Evolutionary conservation across 1,140 invertebrate genomes (phyloP).

Genomic region (Drosophila equinoxialis): DNA sequence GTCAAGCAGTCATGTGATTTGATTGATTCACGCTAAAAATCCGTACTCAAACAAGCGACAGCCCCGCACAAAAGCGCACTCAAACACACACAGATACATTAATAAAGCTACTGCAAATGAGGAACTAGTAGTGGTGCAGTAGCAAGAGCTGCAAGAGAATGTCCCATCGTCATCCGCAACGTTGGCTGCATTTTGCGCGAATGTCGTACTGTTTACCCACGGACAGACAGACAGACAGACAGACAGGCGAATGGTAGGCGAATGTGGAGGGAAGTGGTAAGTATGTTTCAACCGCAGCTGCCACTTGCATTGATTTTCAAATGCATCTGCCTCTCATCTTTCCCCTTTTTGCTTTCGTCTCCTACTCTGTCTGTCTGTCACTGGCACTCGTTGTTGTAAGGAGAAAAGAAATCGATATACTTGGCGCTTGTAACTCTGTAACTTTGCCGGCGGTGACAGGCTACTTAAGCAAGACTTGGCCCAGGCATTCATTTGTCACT

Average conservation of each 20-base stretch:
- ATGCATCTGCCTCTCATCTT: conserved; percentile 35
- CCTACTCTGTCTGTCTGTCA: neutral
- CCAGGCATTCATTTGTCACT: conserved; percentile 73
- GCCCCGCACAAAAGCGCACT: conserved; percentile 15
- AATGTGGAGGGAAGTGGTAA: conserved; percentile 33
- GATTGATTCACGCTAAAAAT: conserved; percentile 81
- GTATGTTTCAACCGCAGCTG: conserved; percentile 71
- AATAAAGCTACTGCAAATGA: conserved; percentile 59
- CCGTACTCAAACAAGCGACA: conserved; percentile 60
- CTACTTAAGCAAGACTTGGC: conserved; percentile 55
- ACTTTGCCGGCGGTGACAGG: conserved; percentile 47
- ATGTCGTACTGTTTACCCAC: conserved; percentile 45
- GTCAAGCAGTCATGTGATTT: conserved; percentile 81
- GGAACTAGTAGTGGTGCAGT: conserved; percentile 4
- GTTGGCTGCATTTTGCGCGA: conserved; percentile 11
- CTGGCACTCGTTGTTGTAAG: neutral
- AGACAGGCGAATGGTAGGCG: conserved; percentile 13
- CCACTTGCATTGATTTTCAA: conserved; percentile 67
- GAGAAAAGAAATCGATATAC: conserved; percentile 25
- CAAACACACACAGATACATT: conserved; percentile 31
- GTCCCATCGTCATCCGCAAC: conserved; percentile 2
- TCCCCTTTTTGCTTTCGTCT: neutral
- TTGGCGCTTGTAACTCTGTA: conserved; percentile 10
- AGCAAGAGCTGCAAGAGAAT: too few species aligned
- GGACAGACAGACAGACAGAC: conserved; percentile 9